A percentile compares a stretch with the other conserved stretches of the same genome.
phyloP scores from a whole-genome alignment of 2,113 vertebrate genomes.

The Otocyon megalotis region DNA sequence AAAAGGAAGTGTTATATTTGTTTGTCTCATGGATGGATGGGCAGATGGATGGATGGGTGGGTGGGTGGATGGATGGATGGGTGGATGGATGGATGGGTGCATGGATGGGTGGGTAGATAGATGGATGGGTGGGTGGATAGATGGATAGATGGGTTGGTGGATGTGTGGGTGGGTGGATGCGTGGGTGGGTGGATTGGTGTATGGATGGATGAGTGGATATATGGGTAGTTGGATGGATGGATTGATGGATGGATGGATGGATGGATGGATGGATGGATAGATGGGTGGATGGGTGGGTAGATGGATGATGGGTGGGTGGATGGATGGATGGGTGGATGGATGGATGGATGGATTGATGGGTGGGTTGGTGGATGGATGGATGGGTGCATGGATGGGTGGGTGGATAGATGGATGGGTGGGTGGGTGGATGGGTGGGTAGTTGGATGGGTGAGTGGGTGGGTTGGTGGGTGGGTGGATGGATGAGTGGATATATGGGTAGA shows the following conservation, averaged over 20 bases:
- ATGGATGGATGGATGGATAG: no score
- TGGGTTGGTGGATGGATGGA: neutral
- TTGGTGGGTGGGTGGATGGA: fast-evolving
- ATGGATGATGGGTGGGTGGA: fast-evolving
- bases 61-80: no score
- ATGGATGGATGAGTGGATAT: no score
- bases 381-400: no score
- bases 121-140: fast-evolving
- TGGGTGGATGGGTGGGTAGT: no score
- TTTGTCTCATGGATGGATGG: neutral
- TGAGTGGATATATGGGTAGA: no score
- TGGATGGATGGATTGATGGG: fast-evolving
- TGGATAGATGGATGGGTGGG: neutral
- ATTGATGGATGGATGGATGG: no score
- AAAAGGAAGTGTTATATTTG: neutral
- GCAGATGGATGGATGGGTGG: neutral
- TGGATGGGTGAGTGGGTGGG: fast-evolving
- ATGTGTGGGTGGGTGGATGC: neutral
- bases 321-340: fast-evolving
- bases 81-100: fast-evolving
- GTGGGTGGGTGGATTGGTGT: neutral
- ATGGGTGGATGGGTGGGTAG: no score
- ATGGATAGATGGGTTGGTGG: neutral
- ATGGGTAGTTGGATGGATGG: neutral
- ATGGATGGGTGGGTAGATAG: no score